These are phyloP conservation scores for Cariama cristata DNA, from an alignment of 2,113 vertebrate species.

Conservation along the genomic window DNA sequence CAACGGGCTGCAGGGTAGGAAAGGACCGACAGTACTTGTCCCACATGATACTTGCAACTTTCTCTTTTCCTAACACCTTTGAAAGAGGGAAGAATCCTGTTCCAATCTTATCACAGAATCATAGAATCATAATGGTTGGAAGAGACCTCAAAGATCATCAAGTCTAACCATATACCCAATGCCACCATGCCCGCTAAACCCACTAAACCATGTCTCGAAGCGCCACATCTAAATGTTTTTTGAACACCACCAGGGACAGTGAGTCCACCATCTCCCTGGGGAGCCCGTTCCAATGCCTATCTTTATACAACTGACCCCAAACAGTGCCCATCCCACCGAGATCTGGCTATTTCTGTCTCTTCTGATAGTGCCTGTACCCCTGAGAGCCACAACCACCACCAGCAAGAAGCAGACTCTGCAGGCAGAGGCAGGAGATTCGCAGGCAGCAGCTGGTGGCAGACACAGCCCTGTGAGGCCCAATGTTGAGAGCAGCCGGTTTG, in stretches of 20 bases:
- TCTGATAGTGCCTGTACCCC: background rate
- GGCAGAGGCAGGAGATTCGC: background rate
- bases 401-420: background rate
- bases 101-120: background rate
- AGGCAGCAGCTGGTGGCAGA: background rate
- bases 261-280: fast-evolving
- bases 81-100: background rate
- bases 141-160: no score
- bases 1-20: background rate
- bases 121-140: no score
- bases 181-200: no score
- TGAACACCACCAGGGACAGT: fast-evolving
- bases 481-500: background rate
- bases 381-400: background rate
- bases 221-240: background rate
- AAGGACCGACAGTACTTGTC: background rate
- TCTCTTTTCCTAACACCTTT: background rate
- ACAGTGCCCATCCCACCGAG: background rate
- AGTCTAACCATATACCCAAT: no score
- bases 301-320: background rate
- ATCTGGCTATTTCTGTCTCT: background rate
- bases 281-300: background rate
- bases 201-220: no score
- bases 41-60: background rate
- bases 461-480: background rate